Base-by-base conservation (phyloP, 2,888 invertebrate genomes). In the Drosophila meridiana region DNA sequence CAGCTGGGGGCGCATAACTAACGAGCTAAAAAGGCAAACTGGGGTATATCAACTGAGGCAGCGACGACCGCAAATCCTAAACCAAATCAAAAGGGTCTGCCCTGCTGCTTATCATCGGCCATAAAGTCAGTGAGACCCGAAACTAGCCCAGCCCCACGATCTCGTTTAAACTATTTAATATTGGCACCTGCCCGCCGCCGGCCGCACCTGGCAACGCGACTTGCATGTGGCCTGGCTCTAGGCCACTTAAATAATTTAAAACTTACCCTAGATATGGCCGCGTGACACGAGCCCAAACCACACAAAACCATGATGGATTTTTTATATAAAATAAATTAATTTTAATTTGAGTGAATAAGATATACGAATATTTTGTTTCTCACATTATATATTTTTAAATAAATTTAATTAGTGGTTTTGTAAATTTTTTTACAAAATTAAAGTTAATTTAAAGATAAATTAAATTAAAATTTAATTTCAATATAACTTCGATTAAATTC, bases 71-170 rank as follows among this genome's bases (percentile, higher is more conserved):
- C 90, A 86, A 86, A 89, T 89, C 90, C 85, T 80, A 86, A 86
- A 85, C 88, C 85, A 73, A 85, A 86, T 86, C 90, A 86, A 86
- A 86, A 86, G 88, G 85, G 90, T 87, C 84, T 79, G 78, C 67
- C 76, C 82, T 89, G 90, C 85, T 89, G 90, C 85, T 86, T 86
- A 90, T 90, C 86, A 90, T 73, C 20, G 66, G 90, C 75, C 86
- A 90, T 90, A 90, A 89, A 86, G 90, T 76, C 88, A 85, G 71
- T 47, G 62, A 42, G 60, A 45, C 8, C 38, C 38, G 38, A 13
- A 40, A 9, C 79, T 36, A 8, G 34, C 20, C 42, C 8, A 38
- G 14, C 26, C 34, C 48, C 56, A 26, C 66, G 58, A 56, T 69
- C 80, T 80, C 86, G 78, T 70, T 85, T 78, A 70, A 85, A 85